These are phyloP conservation scores for Pristionchus arcanus DNA, from an alignment of 2,888 invertebrate species.

Conservation along the genomic window DNA sequence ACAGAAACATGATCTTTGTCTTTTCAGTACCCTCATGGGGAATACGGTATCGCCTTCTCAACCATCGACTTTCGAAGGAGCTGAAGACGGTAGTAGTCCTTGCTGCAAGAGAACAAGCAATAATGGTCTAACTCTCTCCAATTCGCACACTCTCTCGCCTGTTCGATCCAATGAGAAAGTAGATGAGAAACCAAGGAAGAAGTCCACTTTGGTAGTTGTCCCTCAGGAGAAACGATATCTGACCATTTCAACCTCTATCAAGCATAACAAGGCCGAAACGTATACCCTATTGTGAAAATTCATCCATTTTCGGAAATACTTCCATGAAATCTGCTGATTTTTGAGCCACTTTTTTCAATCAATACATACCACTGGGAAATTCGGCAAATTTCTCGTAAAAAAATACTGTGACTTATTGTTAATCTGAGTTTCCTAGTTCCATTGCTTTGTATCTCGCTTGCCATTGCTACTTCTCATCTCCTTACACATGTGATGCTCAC, in stretches of 20 bases:
- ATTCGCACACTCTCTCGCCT: not conserved
- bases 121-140: not conserved
- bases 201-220: not conserved
- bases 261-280: not conserved
- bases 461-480: not conserved
- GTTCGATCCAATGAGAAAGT: not conserved
- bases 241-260: not conserved
- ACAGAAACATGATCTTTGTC: not conserved
- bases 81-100: not conserved
- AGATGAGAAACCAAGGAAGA: not conserved
- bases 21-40: conserved; percentile 47
- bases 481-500: not conserved
- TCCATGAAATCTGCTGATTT: no score
- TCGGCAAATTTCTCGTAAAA: not conserved
- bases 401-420: no score
- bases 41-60: conserved; percentile 46
- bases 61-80: not conserved
- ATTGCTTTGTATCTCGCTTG: not conserved
- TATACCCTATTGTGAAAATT: not conserved
- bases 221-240: conserved; percentile 1
- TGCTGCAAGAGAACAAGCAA: not conserved
- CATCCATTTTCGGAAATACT: not conserved
- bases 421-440: not conserved
- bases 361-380: not conserved
- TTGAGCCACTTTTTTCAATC: no score